Evolutionary conservation across 2,888 invertebrate genomes (phyloP).

Genomic region (Drosophila colorata): DNA sequence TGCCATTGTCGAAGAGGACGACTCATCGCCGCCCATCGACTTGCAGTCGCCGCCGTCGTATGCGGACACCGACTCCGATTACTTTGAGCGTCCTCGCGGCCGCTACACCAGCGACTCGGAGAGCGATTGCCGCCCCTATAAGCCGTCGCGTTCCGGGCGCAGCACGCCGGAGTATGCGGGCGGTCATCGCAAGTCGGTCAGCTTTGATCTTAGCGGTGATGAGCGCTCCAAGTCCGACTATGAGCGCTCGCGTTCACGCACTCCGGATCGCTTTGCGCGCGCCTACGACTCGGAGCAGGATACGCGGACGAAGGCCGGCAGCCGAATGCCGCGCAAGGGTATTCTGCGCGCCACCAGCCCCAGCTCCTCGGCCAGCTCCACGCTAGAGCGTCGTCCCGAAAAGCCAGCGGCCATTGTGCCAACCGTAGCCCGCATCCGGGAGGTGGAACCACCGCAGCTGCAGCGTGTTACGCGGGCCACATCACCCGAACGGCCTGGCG

Average conservation of each 20-base stretch:
- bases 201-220: slow-evolving; percentile 85
- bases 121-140: slow-evolving; percentile 75
- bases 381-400: slow-evolving; percentile 79
- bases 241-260: slow-evolving; percentile 78
- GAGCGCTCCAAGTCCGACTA: slow-evolving; percentile 84
- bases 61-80: slow-evolving; percentile 79
- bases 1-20: slow-evolving; percentile 53
- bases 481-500: slow-evolving; percentile 61
- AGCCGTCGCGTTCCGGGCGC: slow-evolving; percentile 78
- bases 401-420: slow-evolving; percentile 78
- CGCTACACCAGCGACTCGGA: slow-evolving; percentile 83
- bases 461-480: slow-evolving; percentile 71
- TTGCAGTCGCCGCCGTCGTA: slow-evolving; percentile 70
- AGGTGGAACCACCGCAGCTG: slow-evolving; percentile 82
- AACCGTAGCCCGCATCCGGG: slow-evolving; percentile 83
- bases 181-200: slow-evolving; percentile 84
- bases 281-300: slow-evolving; percentile 85
- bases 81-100: slow-evolving; percentile 66
- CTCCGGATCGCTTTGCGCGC: slow-evolving; percentile 56
- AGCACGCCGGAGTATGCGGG: slow-evolving; percentile 81
- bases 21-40: slow-evolving; percentile 62
- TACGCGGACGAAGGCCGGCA: slow-evolving; percentile 49
- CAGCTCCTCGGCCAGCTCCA: slow-evolving; percentile 79
- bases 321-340: slow-evolving; percentile 81
- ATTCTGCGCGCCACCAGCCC: slow-evolving; percentile 84